Evolutionary conservation across 2,888 invertebrate genomes (phyloP), one percentile per base, ranked within the genome.

Genomic region (Drosophila putrida): DNA sequence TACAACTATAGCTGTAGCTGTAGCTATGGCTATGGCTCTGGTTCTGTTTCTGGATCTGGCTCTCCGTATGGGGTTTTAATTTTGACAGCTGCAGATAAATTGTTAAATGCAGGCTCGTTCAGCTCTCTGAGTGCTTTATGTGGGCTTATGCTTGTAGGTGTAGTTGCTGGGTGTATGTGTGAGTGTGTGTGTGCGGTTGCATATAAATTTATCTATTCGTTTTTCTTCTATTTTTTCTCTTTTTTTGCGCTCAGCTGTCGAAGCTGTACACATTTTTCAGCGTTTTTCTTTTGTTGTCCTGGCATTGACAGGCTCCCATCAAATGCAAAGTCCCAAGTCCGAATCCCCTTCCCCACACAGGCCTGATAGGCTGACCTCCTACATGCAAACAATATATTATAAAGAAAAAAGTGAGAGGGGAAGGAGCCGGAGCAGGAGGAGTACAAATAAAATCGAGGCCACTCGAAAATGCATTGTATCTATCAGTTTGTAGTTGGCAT

Each of bases 11-110:
- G 53, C 49, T 44, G n/a, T 6, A 3, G 28, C 20, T 43, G 49
- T 54, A 68, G 75, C 58, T 60, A 41, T 60, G 75, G 64, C 44
- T 63, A 54, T 69, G 72, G 75, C 64, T 58, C 46, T 49, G 49
- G 20, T 25, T 51, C 71, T 67, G 62, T 43, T 47, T 62, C 55
- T 62, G 80, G 71, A 55, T 65, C 70, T 68, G 74, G 78, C 8
- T 50, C 78, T 77, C 85, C 83, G 83, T 84, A 80, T 90, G 90
- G 85, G 90, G 91, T 91, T 91, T 91, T 90, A 89, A 91, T 91
- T 91, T 91, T 91, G 91, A 91, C 91, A 91, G 91, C 90, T 87
- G 88, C 89, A 91, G 91, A 91, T 91, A 90, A 90, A 91, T 91
- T 90, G 90, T 90, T 90, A 91, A 91, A 90, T 90, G 89, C 90